phyloP scores from a whole-genome alignment of 2,888 invertebrate genomes.

The Sinohyriopsis cumingii region DNA sequence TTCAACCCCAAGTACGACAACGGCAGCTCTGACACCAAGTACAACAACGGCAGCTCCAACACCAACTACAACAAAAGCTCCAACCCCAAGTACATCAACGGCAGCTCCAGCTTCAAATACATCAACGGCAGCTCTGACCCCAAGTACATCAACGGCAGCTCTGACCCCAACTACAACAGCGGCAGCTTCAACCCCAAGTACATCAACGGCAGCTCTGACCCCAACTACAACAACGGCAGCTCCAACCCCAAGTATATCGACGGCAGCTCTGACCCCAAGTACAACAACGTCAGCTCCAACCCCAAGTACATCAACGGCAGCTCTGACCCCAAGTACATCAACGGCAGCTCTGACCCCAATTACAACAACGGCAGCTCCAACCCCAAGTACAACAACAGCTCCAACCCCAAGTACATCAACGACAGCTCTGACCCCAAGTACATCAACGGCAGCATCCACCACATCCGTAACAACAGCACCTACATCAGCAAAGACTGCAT shows the following conservation, averaged over 20 bases:
- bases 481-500: conserved; percentile 1
- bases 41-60: neutral
- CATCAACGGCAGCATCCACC: neutral
- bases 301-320: neutral
- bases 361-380: neutral
- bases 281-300: neutral
- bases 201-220: neutral
- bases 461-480: neutral
- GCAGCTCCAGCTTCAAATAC: neutral
- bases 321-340: neutral
- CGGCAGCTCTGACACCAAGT: neutral
- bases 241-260: neutral
- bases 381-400: conserved; percentile 1
- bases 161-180: neutral
- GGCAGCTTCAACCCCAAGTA: neutral
- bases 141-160: neutral
- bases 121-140: neutral
- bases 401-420: neutral
- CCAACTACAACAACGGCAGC: neutral
- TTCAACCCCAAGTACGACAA: neutral
- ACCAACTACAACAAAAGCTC: neutral
- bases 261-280: neutral
- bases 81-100: neutral
- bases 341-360: neutral
- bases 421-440: neutral